Conservation (phyloP, 1,140 invertebrate genomes). For the Sycophila sp. region DNA sequence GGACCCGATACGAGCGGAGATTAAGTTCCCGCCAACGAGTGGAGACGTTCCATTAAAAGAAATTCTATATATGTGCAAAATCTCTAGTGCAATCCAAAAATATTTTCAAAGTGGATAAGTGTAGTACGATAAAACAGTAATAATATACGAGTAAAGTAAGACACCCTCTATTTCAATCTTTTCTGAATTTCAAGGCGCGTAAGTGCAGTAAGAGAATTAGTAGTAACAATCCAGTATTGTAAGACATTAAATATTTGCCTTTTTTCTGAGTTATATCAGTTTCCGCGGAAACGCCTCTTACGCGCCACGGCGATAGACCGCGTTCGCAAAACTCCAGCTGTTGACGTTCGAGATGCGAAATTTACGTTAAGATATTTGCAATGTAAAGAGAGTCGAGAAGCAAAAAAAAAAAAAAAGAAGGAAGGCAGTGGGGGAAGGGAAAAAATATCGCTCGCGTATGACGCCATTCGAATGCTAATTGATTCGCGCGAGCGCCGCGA, state of each 20-base stretch:
- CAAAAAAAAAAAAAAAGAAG: background rate
- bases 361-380: background rate
- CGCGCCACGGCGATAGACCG: background rate
- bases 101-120: no score
- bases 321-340: background rate
- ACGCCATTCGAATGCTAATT: conserved; percentile 17
- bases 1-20: background rate
- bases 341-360: background rate
- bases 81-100: no score
- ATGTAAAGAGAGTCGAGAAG: conserved; percentile 8
- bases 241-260: no score
- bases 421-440: no score
- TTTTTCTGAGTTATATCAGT: no score
- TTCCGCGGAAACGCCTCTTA: conserved; percentile 7
- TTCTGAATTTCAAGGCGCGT: no score
- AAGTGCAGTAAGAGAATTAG: no score
- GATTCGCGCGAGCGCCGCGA: background rate
- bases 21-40: background rate
- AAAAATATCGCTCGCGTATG: background rate
- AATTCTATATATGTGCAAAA: no score
- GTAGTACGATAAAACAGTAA: background rate
- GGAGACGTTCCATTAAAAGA: background rate
- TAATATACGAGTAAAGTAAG: no score
- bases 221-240: no score
- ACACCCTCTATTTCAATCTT: no score